Base-by-base conservation (phyloP, 92 coral and sea anemone genomes). In the Zoanthus sansibaricus region DNA sequence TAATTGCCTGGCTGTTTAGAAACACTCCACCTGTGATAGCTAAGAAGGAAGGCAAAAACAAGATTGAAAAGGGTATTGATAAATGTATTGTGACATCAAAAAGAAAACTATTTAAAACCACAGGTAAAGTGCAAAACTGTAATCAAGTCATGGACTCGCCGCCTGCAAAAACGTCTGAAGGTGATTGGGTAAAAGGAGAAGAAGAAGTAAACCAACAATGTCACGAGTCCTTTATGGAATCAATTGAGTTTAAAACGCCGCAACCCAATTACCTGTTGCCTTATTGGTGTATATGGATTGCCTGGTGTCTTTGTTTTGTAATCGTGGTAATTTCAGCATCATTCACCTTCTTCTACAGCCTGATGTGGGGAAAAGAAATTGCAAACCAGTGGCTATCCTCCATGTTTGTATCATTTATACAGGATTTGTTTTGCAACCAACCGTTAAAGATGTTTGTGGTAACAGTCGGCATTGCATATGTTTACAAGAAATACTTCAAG, bases 351-450 rank as follows among this genome's bases (percentile, higher is more conserved):
- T 84, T 88, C 78, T 88, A 82, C 72, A 84, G 91, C 25, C 33
- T 88, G 64, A 83, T 80, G 91, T 88, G 84, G 84, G 91, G 91
- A 21, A 88, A 42, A 44, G 87, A 58, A 6, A 78, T 88, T 12
- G 77, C 87, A 5, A 67, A 70, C 83, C 91, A 74, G n/a, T 88
- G 91, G 91, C 33, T 88, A 1, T 72, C 54, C 20, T 88, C 91
- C 5, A 82, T 82, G 91, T 72, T 78, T 21, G 75, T 88, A 4
- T 72, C 91, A 12, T 82, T 88, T 64, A 14, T 88, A 33, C 87
- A 88, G 62, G 91, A 88, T 21, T 62, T 88, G 15, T 59, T 88
- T 11, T 73, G 82, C 59, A 82, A 78, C 83, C 87, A 88, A 44
- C 91, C 91, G 21, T 59, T 88, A 8, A 82, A 88, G 55, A 79